Percentiles rank a stretch among this genome's conserved stretches.
These are phyloP conservation scores for Macroglossus sobrinus DNA, from an alignment of 2,113 vertebrate genomes.

Conservation along the genomic window DNA sequence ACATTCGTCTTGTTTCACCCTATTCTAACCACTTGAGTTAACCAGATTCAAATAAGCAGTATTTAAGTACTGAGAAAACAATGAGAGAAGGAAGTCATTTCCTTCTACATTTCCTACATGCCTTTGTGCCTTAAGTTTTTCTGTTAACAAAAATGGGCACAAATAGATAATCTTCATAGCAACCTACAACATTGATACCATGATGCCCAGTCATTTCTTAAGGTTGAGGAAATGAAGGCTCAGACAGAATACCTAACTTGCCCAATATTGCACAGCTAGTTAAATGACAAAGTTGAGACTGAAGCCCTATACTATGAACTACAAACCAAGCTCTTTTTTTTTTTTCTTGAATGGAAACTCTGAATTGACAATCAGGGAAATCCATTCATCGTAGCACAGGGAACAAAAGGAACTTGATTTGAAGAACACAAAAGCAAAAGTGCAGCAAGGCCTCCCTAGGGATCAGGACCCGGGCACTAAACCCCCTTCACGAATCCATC, in stretches of 20 bases:
- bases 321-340: background rate
- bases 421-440: background rate
- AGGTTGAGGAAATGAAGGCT: background rate
- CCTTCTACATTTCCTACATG: conserved; percentile 6
- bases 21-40: background rate
- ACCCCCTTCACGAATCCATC: background rate
- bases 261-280: background rate
- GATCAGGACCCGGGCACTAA: background rate
- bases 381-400: background rate
- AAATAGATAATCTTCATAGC: background rate
- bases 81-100: conserved; percentile 2
- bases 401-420: background rate
- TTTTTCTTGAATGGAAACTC: background rate
- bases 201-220: background rate
- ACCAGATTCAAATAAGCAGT: conserved; percentile 28
- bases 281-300: background rate
- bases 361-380: background rate
- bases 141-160: background rate
- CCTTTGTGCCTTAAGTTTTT: background rate
- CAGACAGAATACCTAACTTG: background rate
- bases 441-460: background rate
- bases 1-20: background rate
- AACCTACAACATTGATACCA: background rate
- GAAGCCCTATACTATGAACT: background rate
- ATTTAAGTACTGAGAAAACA: conserved; percentile 17